A percentile compares a stretch with the other conserved stretches of the same genome.
Evolutionary conservation across 1,140 invertebrate species (phyloP).

Genomic region (Hyles euphorbiae): DNA sequence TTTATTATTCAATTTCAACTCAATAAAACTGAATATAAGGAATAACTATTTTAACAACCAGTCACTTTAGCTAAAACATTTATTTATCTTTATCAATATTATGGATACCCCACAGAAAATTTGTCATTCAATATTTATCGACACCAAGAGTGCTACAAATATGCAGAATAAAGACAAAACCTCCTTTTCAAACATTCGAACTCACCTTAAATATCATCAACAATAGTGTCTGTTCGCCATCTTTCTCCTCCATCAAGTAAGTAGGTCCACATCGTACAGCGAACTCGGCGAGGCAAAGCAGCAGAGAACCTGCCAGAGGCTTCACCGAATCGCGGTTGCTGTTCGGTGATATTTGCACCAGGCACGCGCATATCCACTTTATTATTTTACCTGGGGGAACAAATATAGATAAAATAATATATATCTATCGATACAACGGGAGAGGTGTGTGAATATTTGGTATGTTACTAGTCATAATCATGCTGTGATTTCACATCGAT

Average conservation of each 20-base stretch:
- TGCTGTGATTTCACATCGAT: not conserved
- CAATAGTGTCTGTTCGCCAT: constrained; percentile 88
- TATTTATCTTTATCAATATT: too few relatives aligned
- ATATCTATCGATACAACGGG: not conserved
- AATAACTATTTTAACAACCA: too few relatives aligned
- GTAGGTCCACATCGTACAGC: constrained; percentile 93
- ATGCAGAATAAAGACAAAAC: too few relatives aligned
- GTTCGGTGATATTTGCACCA: constrained; percentile 58
- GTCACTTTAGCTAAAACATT: too few relatives aligned
- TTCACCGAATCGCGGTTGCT: constrained; percentile 78
- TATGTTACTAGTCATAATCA: not conserved
- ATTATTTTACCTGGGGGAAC: constrained; percentile 60
- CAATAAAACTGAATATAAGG: too few relatives aligned
- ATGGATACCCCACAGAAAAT: too few relatives aligned
- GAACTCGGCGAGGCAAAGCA: constrained; percentile 95
- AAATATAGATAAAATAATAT: constrained; percentile 3
- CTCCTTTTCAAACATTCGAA: too few relatives aligned
- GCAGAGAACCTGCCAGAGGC: constrained; percentile 86
- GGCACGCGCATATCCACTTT: constrained; percentile 65
- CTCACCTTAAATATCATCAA: constrained; percentile 86
- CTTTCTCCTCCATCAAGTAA: constrained; percentile 85
- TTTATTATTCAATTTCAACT: too few relatives aligned
- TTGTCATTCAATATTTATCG: too few relatives aligned
- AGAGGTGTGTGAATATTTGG: not conserved
- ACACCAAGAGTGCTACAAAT: too few relatives aligned